These are phyloP conservation scores for Pseudococcus longispinus DNA, from an alignment of 2,888 invertebrate species.

Conservation along the genomic window DNA sequence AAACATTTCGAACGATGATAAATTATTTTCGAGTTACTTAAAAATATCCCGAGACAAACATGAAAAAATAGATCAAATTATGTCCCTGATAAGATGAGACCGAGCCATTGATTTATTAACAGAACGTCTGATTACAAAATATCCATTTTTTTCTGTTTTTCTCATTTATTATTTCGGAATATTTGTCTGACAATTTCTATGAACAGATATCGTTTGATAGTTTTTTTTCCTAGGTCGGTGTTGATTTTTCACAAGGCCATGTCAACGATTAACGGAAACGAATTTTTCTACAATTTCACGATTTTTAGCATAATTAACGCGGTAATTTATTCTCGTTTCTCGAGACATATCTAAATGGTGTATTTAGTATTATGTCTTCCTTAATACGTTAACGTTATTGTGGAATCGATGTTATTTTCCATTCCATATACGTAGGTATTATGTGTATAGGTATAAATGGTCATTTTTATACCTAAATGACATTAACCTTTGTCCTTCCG, in stretches of 20 bases:
- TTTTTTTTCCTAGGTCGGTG: not conserved
- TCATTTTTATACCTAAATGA: not conserved
- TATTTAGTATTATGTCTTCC: not conserved
- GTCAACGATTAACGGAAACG: conserved; percentile 42
- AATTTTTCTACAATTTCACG: conserved; percentile 48
- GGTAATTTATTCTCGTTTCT: not conserved
- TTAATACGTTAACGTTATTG: not conserved
- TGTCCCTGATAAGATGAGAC: not conserved
- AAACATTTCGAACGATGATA: not conserved
- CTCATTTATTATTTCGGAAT: not conserved
- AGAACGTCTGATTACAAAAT: not conserved
- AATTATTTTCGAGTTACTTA: not conserved
- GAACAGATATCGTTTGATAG: not conserved
- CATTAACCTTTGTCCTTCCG: conserved; percentile 13
- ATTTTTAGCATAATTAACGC: conserved; percentile 51
- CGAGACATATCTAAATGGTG: not conserved
- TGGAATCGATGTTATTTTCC: not conserved
- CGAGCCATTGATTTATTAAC: not conserved
- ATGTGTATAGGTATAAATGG: not conserved
- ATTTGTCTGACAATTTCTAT: not conserved
- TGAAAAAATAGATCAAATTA: not conserved
- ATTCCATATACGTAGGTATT: not conserved
- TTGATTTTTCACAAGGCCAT: conserved; percentile 44
- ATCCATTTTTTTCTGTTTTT: not conserved
- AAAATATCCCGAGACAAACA: not conserved